Conservation (phyloP, 1,140 invertebrate genomes). For the Chrysopa pallens region DNA sequence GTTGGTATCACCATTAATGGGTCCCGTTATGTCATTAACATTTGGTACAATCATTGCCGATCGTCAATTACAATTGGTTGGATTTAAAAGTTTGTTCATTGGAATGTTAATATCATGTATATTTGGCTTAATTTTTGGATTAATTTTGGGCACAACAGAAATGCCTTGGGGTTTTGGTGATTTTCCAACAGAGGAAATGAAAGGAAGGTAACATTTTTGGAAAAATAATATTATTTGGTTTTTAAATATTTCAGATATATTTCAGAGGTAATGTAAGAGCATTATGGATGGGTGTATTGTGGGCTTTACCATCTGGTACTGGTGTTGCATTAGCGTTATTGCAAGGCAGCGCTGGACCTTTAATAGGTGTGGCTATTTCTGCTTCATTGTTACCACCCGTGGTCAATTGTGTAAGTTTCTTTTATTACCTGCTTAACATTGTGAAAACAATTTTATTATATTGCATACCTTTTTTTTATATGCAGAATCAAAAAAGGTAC, state of each 20-base stretch:
- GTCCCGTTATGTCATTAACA: constrained; percentile 69
- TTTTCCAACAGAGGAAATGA: constrained; percentile 73
- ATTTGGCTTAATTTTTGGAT: constrained; percentile 62
- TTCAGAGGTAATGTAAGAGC: constrained; percentile 45
- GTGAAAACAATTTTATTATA: too few species aligned
- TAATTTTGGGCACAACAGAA: constrained; percentile 49
- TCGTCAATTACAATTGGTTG: constrained; percentile 36
- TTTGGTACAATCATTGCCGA: constrained; percentile 69
- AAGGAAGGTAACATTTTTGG: constrained; percentile 32
- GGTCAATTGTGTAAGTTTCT: constrained; percentile 57
- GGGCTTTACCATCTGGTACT: constrained; percentile 50
- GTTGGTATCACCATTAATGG: constrained; percentile 77
- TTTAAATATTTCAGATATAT: neutral
- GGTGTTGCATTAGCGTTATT: constrained; percentile 73
- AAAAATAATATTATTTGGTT: neutral
- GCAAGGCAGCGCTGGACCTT: constrained; percentile 63
- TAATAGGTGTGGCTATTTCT: constrained; percentile 79
- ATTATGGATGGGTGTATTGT: constrained; percentile 52
- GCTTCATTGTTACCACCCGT: constrained; percentile 73
- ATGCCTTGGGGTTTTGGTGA: constrained; percentile 59
- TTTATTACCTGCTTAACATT: too few species aligned
- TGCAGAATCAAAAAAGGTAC: too few species aligned
- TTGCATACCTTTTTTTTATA: too few species aligned
- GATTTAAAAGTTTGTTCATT: constrained; percentile 43
- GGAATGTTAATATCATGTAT: constrained; percentile 54